Base-by-base conservation (phyloP, 2,888 invertebrate species). In the Teleogryllus oceanicus region DNA sequence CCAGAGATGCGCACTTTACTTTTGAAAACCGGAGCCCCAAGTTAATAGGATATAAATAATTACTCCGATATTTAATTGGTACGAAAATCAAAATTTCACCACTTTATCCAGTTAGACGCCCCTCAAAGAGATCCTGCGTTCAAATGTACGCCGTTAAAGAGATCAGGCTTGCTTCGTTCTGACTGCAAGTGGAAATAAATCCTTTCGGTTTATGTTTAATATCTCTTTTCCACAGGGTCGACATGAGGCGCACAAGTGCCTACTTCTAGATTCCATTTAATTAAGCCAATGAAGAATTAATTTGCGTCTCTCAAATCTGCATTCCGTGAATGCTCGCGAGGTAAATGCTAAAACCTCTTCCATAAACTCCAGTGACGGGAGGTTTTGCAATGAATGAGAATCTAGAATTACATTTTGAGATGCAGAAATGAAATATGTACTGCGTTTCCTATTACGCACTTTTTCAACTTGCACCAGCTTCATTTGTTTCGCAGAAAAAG, bases 11-110 rank as follows among this genome's bases (percentile, higher is more conserved):
- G 62, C 62, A 62, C 62, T 62, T 62, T 62, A 13, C 62, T 13
- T 62, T 62, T 62, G 62, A 62, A 62, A 62, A 62, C 62, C 62
- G n/a, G 13, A 13, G 16, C 62, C n/a, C 62, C 62, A n/a, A n/a
- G 62, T n/a, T 62, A 62, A 62, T 62, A 62, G 62, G 62, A 62
- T 62, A 62, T 62, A 62, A n/a, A 62, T 62, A 62, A 62, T 62
- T 62, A 62, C n/a, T 18, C 13, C 62, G 62, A 62, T 62, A 62
- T 62, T 62, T 62, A 62, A 62, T 62, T 62, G 62, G 62, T 62
- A 62, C 62, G 62, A 62, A 37, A 62, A 62, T 62, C 62, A 62
- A 62, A 62, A 62, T 62, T 62, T 62, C 62, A 62, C 62, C 62
- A n/a, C 62, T 62, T 62, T n/a, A 18, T 62, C 37, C 37, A 37